Percentiles rank a stretch among this genome's conserved stretches.
phyloP scores from a whole-genome alignment of 2,888 invertebrate species.

The Helicoverpa assulta region DNA sequence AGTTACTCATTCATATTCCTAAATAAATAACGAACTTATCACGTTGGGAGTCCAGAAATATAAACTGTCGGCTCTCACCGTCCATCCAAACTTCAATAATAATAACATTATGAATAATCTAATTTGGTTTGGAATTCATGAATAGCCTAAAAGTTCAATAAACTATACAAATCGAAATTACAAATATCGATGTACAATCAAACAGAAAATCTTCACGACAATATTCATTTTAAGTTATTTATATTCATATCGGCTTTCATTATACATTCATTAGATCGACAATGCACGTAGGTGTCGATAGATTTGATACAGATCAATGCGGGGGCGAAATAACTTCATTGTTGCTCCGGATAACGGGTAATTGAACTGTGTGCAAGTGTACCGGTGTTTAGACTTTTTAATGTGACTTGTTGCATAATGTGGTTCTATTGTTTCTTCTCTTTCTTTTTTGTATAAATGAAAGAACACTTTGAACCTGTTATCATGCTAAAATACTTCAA shows the following conservation, averaged over 20 bases:
- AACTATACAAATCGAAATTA: conserved; percentile 55
- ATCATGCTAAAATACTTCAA: neutral
- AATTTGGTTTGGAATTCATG: conserved; percentile 53
- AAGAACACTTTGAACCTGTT: neutral
- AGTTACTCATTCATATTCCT: conserved; percentile 28
- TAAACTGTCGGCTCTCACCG: conserved; percentile 30
- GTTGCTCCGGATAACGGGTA: conserved; percentile 68
- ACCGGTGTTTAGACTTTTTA: conserved; percentile 46
- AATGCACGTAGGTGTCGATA: conserved; percentile 80
- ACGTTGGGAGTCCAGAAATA: conserved; percentile 35
- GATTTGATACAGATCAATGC: conserved; percentile 75
- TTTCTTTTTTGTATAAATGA: neutral
- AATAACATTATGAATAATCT: conserved; percentile 53
- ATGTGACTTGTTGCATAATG: conserved; percentile 15
- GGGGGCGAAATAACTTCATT: conserved; percentile 79
- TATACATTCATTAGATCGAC: conserved; percentile 70
- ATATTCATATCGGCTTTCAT: conserved; percentile 67
- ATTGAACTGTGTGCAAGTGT: conserved; percentile 67
- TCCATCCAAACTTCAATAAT: conserved; percentile 45
- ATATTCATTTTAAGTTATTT: conserved; percentile 57
- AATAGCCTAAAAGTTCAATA: conserved; percentile 52
- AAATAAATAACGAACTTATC: conserved; percentile 44
- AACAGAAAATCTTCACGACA: conserved; percentile 60
- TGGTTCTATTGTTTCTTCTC: neutral
- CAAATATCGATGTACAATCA: conserved; percentile 59